A percentile compares a stretch with the other conserved stretches of the same genome.
Evolutionary conservation across 1,140 invertebrate species (phyloP).

Genomic region (Tetramorium parvispinum): DNA sequence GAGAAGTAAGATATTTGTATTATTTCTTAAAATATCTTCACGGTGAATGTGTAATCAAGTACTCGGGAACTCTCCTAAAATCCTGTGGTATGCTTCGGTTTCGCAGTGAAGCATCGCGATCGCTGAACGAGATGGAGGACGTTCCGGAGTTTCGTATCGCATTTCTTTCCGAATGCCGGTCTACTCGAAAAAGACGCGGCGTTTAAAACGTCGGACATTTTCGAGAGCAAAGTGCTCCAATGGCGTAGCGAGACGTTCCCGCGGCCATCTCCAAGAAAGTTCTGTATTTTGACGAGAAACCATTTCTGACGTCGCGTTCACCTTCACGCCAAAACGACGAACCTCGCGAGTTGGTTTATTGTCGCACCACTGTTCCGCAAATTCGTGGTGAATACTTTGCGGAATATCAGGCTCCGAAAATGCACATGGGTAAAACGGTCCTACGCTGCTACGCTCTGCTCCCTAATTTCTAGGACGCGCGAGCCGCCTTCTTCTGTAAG

Average conservation of each 20-base stretch:
- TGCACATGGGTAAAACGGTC: not conserved
- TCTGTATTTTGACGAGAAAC: not conserved
- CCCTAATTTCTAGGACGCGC: conserved; percentile 45
- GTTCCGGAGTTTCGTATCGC: conserved; percentile 32
- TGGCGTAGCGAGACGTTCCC: conserved; percentile 34
- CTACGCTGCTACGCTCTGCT: not conserved
- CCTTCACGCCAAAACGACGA: not conserved
- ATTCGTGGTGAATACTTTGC: not conserved
- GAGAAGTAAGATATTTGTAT: not conserved
- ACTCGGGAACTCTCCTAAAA: conserved; percentile 19
- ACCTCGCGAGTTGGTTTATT: not conserved
- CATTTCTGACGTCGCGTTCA: not conserved
- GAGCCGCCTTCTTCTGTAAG: conserved; percentile 49
- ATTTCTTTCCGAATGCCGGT: conserved; percentile 48
- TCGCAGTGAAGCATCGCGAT: conserved; percentile 13
- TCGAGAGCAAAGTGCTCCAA: conserved; percentile 60
- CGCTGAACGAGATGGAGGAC: conserved; percentile 2
- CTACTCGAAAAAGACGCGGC: conserved; percentile 28
- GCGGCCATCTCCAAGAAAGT: not conserved
- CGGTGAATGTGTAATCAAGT: conserved; percentile 8
- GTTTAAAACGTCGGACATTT: conserved; percentile 64
- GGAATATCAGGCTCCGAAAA: not conserved
- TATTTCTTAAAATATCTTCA: not conserved
- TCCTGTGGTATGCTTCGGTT: not conserved
- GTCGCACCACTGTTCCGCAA: not conserved